Evolutionary conservation across 1,140 invertebrate genomes (phyloP).

Genomic region (Pentalonia nigronervosa): DNA sequence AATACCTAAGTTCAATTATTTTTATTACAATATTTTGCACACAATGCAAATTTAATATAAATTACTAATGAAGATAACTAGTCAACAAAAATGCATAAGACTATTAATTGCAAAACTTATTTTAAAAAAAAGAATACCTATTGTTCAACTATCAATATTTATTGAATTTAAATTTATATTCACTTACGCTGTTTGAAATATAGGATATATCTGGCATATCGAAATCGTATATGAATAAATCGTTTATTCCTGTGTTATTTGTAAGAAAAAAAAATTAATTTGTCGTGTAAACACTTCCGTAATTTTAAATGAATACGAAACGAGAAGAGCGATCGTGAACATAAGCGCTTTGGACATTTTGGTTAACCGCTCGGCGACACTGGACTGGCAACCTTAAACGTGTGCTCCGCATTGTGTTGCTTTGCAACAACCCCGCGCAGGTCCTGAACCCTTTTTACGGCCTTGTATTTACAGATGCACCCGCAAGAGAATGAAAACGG

Average conservation of each 20-base stretch:
- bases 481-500: background rate
- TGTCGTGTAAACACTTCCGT: background rate
- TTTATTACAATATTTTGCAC: too few relatives aligned
- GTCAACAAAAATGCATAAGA: too few relatives aligned
- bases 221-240: background rate
- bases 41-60: too few relatives aligned
- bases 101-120: too few relatives aligned
- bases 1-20: too few relatives aligned
- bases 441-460: slow-evolving; percentile 1
- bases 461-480: background rate
- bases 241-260: background rate
- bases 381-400: background rate
- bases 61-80: too few relatives aligned
- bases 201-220: background rate
- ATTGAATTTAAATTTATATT: background rate
- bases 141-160: too few relatives aligned
- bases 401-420: background rate
- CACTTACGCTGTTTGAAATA: background rate
- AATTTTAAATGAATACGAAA: background rate
- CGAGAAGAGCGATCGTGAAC: background rate
- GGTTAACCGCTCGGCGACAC: slow-evolving; percentile 14
- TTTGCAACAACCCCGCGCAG: slow-evolving; percentile 16
- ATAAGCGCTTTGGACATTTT: slow-evolving; percentile 23
- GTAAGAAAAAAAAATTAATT: background rate
- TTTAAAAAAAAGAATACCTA: too few relatives aligned